Percentiles rank a stretch among this genome's conserved stretches.
phyloP scores from a whole-genome alignment of 2,113 vertebrate species.

The Prietella phreatophila region DNA sequence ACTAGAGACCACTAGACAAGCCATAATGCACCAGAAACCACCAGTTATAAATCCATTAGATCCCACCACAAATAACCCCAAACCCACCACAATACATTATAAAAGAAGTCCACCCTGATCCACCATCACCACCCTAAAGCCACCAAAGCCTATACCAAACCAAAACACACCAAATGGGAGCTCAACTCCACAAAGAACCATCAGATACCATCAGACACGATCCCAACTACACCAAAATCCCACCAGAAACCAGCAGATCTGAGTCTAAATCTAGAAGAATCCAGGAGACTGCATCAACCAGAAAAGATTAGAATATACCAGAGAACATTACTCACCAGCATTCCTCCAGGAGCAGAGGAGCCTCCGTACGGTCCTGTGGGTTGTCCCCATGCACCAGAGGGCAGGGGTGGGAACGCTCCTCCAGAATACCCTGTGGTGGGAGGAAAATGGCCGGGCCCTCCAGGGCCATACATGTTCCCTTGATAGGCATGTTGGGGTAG shows the following conservation, averaged over 20 bases:
- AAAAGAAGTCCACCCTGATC: not conserved
- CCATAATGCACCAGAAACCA: not conserved
- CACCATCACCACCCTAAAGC: not conserved
- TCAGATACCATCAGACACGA: not conserved
- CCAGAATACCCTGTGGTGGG: conserved; percentile 58
- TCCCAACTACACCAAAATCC: not conserved
- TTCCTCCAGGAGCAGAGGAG: conserved; percentile 67
- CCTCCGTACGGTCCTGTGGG: conserved; percentile 67
- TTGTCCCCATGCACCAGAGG: conserved; percentile 72
- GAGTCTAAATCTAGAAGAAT: not conserved
- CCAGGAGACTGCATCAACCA: not conserved
- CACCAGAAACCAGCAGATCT: not conserved
- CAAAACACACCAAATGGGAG: not conserved
- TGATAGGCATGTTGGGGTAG: conserved; percentile 68
- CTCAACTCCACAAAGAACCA: not conserved
- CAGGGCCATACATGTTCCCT: conserved; percentile 69
- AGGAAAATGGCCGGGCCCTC: conserved; percentile 66
- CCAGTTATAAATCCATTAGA: not conserved
- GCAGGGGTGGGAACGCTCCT: conserved; percentile 70
- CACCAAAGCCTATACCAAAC: not conserved
- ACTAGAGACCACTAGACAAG: conserved; percentile 4
- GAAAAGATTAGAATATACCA: conserved; percentile 14
- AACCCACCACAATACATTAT: not conserved
- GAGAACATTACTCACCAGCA: conserved; percentile 69
- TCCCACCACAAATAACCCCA: not conserved